Percentiles rank a stretch among this genome's conserved stretches.
Evolutionary conservation across 2,888 invertebrate genomes (phyloP).

Genomic region (Iselma pallidipennis): DNA sequence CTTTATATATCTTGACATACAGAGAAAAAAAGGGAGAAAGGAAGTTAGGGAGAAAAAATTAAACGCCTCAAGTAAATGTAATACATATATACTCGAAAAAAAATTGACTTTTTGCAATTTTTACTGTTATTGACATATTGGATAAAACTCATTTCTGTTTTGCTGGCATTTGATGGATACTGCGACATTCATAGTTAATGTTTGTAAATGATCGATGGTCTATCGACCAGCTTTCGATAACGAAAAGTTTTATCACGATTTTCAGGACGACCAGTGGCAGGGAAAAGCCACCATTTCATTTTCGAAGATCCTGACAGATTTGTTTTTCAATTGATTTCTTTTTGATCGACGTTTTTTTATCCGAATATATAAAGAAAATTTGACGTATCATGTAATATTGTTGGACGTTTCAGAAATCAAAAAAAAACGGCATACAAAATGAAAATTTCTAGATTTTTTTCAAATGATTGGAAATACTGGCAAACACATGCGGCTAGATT

Average conservation of each 20-base stretch:
- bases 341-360: neutral
- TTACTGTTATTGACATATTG: neutral
- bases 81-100: no score
- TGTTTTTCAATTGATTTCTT: neutral
- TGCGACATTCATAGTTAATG: no score
- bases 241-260: no score
- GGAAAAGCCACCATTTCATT: neutral
- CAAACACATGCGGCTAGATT: no score
- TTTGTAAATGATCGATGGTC: neutral
- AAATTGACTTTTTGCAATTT: neutral
- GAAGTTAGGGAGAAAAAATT: no score
- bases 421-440: no score
- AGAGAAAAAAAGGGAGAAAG: no score
- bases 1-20: no score
- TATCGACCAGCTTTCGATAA: neutral
- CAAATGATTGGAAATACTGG: no score
- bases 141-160: no score
- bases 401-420: neutral
- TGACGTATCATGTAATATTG: neutral
- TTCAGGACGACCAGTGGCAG: neutral
- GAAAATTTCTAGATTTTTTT: no score
- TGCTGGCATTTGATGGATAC: neutral
- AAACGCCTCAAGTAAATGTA: no score
- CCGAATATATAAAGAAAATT: neutral
- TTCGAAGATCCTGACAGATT: neutral